Conservation (phyloP, 2,797 vertebrate genomes). For the Tragelaphus eurycerus region DNA sequence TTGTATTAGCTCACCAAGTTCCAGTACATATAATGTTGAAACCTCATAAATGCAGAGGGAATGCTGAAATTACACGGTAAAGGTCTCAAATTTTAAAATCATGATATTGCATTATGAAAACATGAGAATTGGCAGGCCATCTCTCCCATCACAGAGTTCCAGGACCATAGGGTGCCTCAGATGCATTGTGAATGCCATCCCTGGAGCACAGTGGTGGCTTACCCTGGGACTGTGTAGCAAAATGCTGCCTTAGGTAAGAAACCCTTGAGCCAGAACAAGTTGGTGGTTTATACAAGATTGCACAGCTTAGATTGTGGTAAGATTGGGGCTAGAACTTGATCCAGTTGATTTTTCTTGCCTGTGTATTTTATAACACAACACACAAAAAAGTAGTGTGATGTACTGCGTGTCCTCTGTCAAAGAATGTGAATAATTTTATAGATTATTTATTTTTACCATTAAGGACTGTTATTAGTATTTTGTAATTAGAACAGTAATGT, state of each 20-base stretch:
- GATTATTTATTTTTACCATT: not conserved
- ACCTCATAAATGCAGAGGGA: not conserved
- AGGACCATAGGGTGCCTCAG: not conserved
- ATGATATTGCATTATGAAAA: not conserved
- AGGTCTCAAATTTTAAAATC: not conserved
- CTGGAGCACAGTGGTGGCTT: not conserved
- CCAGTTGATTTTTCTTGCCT: not conserved
- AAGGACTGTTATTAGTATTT: not conserved
- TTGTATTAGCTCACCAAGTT: constrained; percentile 7
- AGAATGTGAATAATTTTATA: not conserved
- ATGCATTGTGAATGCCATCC: not conserved
- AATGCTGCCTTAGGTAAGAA: not conserved
- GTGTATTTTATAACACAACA: not conserved
- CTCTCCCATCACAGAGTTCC: not conserved
- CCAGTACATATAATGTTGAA: not conserved
- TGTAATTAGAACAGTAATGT: not conserved
- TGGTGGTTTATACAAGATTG: not conserved
- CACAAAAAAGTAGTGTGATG: not conserved
- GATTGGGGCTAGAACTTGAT: not conserved
- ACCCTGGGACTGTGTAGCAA: not conserved
- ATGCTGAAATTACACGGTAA: not conserved
- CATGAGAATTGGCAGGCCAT: not conserved
- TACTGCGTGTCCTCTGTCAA: not conserved
- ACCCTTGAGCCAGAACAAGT: not conserved
- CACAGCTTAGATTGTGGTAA: not conserved